Evolutionary conservation across 2,888 invertebrate species (phyloP).

Genomic region (Netelia fuscicornis): DNA sequence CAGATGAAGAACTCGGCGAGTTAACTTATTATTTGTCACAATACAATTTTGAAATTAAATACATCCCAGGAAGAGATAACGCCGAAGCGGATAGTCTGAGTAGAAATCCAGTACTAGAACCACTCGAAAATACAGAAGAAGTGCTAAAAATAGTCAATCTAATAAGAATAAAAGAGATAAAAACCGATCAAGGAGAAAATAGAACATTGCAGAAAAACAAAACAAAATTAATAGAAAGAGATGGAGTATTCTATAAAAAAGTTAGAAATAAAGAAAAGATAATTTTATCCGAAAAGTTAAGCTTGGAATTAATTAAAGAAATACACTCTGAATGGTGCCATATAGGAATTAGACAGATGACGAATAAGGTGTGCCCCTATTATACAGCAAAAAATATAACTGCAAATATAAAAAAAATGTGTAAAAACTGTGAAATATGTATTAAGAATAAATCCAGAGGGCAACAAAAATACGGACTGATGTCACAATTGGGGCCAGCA

Average conservation of each 20-base stretch:
- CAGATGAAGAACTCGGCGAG: not conserved
- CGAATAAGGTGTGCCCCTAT: slow-evolving; percentile 30
- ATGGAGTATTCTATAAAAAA: slow-evolving; percentile 29
- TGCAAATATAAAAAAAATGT: slow-evolving; percentile 55
- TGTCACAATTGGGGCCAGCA: slow-evolving; percentile 56
- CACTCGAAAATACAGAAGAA: not conserved
- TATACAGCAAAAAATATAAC: slow-evolving; percentile 46
- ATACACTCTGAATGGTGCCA: slow-evolving; percentile 38
- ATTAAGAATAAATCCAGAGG: slow-evolving; percentile 56
- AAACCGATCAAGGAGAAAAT: slow-evolving; percentile 30
- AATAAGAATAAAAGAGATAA: slow-evolving; percentile 29
- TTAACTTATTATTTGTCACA: slow-evolving; percentile 9
- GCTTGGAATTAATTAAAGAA: slow-evolving; percentile 21
- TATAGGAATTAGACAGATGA: slow-evolving; percentile 40
- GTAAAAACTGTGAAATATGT: slow-evolving; percentile 51
- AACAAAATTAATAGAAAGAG: slow-evolving; percentile 33
- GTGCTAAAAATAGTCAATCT: not conserved
- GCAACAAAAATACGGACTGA: slow-evolving; percentile 43
- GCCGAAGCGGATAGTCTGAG: not conserved
- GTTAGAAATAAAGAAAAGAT: slow-evolving; percentile 37
- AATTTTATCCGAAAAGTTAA: slow-evolving; percentile 31
- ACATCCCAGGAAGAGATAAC: not conserved
- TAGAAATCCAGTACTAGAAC: slow-evolving; percentile 5
- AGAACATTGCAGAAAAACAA: slow-evolving; percentile 27
- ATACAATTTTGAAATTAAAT: slow-evolving; percentile 7